Percentiles rank a stretch among this genome's conserved stretches.
phyloP scores from a whole-genome alignment of 2,888 invertebrate species.

The Uropetala carovei region DNA sequence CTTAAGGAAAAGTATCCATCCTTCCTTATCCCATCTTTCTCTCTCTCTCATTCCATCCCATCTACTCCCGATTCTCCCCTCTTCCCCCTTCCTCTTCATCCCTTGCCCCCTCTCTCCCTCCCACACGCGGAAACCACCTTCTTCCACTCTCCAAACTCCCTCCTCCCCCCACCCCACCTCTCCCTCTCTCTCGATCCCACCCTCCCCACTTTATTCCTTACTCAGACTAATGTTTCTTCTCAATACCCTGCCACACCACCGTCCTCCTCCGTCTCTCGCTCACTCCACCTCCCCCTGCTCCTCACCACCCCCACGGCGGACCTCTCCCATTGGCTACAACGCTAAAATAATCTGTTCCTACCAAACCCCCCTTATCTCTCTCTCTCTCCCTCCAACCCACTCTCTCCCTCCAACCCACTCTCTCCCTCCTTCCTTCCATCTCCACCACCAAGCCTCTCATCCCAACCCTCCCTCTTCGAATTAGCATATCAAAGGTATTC shows the following conservation, averaged over 20 bases:
- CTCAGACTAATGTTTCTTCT: not conserved
- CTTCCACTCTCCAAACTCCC: not conserved
- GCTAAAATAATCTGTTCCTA: not conserved
- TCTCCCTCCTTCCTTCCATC: not conserved
- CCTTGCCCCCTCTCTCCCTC: not conserved
- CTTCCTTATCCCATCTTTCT: not conserved
- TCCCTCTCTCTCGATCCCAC: not conserved
- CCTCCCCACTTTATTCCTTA: not conserved
- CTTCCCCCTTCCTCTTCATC: not conserved
- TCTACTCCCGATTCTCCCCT: not conserved
- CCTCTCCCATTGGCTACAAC: not conserved
- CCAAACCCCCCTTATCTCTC: not conserved
- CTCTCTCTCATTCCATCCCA: not conserved
- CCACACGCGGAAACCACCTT: not conserved
- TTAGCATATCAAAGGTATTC: conserved; percentile 62
- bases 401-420: not conserved
- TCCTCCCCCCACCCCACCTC: not conserved
- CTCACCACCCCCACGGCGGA: not conserved
- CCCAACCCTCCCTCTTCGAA: not conserved
- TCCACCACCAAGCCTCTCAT: not conserved
- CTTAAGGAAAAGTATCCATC: not conserved
- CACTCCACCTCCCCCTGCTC: not conserved
- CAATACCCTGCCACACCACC: not conserved
- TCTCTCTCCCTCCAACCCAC: not conserved
- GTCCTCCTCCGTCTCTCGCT: not conserved